A percentile compares a stretch with the other conserved stretches of the same genome.
Conservation (phyloP, 2,888 invertebrate species). For the Cosmia pyralina region DNA sequence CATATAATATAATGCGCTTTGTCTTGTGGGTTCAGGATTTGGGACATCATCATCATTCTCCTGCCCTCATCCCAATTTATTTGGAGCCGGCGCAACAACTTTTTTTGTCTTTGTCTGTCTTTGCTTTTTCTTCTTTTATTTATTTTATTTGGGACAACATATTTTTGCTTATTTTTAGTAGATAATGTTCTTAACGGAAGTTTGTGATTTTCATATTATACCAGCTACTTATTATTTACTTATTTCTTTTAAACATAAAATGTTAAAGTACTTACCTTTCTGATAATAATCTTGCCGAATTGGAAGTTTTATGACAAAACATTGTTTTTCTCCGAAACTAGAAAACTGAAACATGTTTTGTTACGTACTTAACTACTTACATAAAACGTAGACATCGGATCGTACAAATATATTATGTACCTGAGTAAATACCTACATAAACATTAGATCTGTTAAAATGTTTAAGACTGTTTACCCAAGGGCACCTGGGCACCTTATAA, state of each 20-base stretch:
- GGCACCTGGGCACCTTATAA: constrained; percentile 6
- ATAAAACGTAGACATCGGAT: not conserved
- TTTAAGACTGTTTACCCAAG: not conserved
- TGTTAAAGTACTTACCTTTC: not conserved
- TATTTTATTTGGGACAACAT: not conserved
- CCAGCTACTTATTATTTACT: constrained; percentile 13
- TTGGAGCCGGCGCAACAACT: not conserved
- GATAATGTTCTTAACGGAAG: not conserved
- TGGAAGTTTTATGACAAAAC: not conserved
- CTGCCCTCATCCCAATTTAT: not conserved
- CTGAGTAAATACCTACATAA: not conserved
- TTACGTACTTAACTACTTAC: not conserved
- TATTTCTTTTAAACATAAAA: not conserved
- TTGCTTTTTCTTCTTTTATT: no score
- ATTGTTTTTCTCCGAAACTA: constrained; percentile 3
- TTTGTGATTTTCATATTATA: no score
- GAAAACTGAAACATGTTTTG: constrained; percentile 7
- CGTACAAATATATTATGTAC: not conserved
- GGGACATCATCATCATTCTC: not conserved
- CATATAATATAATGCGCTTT: no score
- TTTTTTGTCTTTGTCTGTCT: no score
- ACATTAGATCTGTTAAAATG: constrained; percentile 18
- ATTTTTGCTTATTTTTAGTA: not conserved
- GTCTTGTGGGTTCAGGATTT: not conserved
- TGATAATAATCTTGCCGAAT: not conserved